Evolutionary conservation across 1,140 invertebrate genomes (phyloP).

Genomic region (Rhagoletis pomonella): DNA sequence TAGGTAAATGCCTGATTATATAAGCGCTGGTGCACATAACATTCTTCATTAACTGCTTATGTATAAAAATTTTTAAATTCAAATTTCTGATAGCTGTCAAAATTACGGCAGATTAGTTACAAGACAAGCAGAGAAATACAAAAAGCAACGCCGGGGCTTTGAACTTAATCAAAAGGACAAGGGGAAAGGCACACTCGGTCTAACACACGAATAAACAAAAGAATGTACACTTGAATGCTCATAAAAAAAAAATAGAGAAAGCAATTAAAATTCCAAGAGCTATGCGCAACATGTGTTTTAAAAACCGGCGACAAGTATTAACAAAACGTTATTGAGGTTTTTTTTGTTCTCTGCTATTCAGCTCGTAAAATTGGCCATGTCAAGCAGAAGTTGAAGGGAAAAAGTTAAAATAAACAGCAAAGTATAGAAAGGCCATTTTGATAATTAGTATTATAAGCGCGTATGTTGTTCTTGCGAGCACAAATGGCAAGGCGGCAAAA

Average conservation of each 20-base stretch:
- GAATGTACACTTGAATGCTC: neutral
- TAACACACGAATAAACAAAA: neutral
- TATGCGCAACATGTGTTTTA: constrained; percentile 28
- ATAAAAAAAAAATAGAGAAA: constrained; percentile 46
- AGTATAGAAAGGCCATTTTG: neutral
- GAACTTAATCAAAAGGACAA: constrained; percentile 5
- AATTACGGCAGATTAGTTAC: neutral
- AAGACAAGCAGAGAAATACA: neutral
- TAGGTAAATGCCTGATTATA: neutral
- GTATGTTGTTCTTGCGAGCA: constrained; percentile 45
- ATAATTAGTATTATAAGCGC: constrained; percentile 48
- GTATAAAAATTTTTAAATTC: neutral
- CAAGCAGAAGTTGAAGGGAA: neutral
- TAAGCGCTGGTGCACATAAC: neutral
- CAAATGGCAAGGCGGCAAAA: neutral
- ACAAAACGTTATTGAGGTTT: constrained; percentile 6
- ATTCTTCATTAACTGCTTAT: neutral
- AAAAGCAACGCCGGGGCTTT: neutral
- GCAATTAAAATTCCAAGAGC: constrained; percentile 41
- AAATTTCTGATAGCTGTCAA: constrained; percentile 3
- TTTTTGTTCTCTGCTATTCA: constrained; percentile 2
- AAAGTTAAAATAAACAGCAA: neutral
- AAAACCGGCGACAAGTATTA: neutral
- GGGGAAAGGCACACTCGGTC: neutral
- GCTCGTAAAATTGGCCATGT: constrained; percentile 27